Evolutionary conservation across 2,113 vertebrate genomes (phyloP).

Genomic region (Trichechus manatus): DNA sequence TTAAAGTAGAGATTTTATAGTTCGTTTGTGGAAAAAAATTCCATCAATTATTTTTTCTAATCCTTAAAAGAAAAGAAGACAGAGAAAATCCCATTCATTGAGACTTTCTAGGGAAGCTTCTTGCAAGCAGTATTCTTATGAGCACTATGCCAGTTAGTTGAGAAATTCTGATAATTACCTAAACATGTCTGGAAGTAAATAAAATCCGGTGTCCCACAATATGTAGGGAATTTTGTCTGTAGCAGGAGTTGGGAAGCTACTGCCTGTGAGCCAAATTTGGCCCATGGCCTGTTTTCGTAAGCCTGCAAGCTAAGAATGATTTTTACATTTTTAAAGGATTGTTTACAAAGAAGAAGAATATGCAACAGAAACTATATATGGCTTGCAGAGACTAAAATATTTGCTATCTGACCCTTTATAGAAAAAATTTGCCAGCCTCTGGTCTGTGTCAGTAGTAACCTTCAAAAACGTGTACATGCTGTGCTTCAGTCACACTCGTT

Average conservation of each 20-base stretch:
- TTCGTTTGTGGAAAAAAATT: background rate
- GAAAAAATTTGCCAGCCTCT: background rate
- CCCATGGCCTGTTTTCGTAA: background rate
- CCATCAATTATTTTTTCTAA: background rate
- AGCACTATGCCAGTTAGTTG: background rate
- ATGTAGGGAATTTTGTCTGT: background rate
- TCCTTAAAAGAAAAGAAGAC: slow-evolving; percentile 11
- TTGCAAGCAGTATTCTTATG: background rate
- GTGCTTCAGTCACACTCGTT: background rate
- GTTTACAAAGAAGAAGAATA: background rate
- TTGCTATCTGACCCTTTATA: background rate
- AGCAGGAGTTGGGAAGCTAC: background rate
- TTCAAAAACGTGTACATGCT: background rate
- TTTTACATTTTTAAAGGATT: slow-evolving; percentile 40
- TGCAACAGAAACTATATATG: background rate
- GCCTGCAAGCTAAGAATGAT: background rate
- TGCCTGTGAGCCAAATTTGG: background rate
- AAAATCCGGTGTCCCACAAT: background rate
- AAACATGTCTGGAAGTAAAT: background rate
- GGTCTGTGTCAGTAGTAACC: background rate
- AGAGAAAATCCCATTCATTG: background rate
- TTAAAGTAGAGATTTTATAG: slow-evolving; percentile 7
- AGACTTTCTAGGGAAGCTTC: background rate
- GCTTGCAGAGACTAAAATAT: slow-evolving; percentile 17
- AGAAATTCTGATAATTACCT: slow-evolving; percentile 20